These are phyloP conservation scores for Scalopus aquaticus DNA, from an alignment of 2,113 vertebrate genomes.

Conservation along the genomic window DNA sequence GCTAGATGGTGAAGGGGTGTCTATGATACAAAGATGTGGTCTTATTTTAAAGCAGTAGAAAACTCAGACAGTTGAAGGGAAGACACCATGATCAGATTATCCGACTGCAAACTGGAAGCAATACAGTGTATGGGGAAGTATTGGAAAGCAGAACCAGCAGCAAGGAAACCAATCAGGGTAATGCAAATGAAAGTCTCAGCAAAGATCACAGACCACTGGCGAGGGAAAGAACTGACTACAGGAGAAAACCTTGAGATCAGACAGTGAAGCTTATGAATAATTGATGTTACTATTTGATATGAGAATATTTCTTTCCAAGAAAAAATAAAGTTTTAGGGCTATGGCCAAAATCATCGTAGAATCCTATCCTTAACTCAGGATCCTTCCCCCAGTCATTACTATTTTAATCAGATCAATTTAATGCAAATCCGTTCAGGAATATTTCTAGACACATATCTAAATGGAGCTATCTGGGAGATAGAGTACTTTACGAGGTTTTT, in stretches of 20 bases:
- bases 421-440: neutral
- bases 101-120: neutral
- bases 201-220: neutral
- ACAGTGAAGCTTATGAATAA: neutral
- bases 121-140: neutral
- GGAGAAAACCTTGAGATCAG: neutral
- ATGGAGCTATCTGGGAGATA: neutral
- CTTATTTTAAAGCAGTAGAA: conserved; percentile 2
- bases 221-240: neutral
- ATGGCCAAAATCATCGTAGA: neutral
- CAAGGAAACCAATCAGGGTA: neutral
- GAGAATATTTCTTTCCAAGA: neutral
- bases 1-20: neutral
- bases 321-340: neutral
- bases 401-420: neutral
- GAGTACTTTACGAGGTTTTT: neutral
- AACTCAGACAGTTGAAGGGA: neutral
- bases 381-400: neutral
- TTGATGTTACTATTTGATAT: neutral
- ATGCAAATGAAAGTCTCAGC: neutral
- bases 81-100: neutral
- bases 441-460: neutral
- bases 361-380: neutral
- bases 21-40: neutral
- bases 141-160: neutral